Conservation (phyloP, 37 sponge, comb jelly and placozoan genomes). For the Ianthella basta region DNA sequence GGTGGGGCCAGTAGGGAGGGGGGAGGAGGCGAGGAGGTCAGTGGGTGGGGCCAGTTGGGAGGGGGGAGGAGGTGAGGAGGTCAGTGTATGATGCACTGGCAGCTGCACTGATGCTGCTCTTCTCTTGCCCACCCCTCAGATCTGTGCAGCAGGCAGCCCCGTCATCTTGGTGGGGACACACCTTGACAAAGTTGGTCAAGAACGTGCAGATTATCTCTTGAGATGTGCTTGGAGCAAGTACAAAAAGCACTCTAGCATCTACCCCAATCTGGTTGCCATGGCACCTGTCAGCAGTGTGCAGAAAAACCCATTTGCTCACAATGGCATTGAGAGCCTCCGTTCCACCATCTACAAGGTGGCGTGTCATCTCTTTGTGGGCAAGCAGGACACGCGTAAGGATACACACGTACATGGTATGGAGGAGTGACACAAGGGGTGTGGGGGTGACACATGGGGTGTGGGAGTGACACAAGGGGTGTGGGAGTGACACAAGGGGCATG, state of each 20-base stretch:
- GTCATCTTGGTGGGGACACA: constrained; percentile 92
- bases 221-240: constrained; percentile 18
- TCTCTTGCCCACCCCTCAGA: no score
- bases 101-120: not conserved
- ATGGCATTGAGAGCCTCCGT: constrained; percentile 65
- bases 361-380: constrained; percentile 61
- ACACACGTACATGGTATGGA: not conserved
- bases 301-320: constrained; percentile 8
- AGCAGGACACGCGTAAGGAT: constrained; percentile 33
- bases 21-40: no score
- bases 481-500: not conserved
- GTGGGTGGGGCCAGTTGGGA: no score
- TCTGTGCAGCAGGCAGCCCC: constrained; percentile 82
- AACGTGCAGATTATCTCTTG: constrained; percentile 31
- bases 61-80: constrained; percentile 8
- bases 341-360: constrained; percentile 61
- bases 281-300: constrained; percentile 39
- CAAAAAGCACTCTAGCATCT: constrained; percentile 6
- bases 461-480: no score
- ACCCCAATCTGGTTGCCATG: constrained; percentile 46
- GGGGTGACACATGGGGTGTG: not conserved
- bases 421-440: not conserved
- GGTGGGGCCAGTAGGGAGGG: no score
- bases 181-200: constrained; percentile 60
- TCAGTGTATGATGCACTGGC: constrained; percentile 19